A percentile compares a stretch with the other conserved stretches of the same genome.
Evolutionary conservation across 2,113 vertebrate species (phyloP).

Genomic region (Pygoscelis antarcticus): DNA sequence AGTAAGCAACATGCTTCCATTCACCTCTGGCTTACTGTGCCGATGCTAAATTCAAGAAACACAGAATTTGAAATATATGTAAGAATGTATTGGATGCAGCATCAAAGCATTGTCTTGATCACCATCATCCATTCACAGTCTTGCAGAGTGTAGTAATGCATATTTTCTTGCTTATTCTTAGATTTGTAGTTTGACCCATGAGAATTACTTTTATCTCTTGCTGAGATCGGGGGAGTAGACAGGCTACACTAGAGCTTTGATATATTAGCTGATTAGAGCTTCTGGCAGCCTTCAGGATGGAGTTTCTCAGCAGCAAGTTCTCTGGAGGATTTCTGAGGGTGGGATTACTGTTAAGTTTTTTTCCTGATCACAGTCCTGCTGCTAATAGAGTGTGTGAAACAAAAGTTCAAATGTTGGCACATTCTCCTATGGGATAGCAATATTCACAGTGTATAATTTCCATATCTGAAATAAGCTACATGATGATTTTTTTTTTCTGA

Average conservation of each 20-base stretch:
- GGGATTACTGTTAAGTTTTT: background rate
- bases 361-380: background rate
- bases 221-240: background rate
- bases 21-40: background rate
- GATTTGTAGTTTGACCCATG: constrained; percentile 7
- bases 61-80: background rate
- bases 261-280: constrained; percentile 43
- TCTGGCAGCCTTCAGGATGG: constrained; percentile 29
- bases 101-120: constrained; percentile 20
- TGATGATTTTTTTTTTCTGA: background rate
- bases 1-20: background rate
- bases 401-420: background rate
- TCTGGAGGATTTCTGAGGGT: constrained; percentile 41
- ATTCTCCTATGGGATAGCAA: background rate
- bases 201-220: constrained; percentile 44
- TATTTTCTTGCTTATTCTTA: constrained; percentile 54
- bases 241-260: constrained; percentile 26
- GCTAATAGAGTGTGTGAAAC: constrained; percentile 22
- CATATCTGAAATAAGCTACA: background rate
- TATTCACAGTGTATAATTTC: background rate
- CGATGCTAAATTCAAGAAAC: background rate
- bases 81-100: constrained; percentile 11
- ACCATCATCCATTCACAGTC: constrained; percentile 33
- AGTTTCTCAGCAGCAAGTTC: constrained; percentile 41
- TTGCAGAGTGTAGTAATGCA: constrained; percentile 50